These are phyloP conservation scores for Grallaria varia DNA, from an alignment of 2,113 vertebrate genomes.

Conservation along the genomic window DNA sequence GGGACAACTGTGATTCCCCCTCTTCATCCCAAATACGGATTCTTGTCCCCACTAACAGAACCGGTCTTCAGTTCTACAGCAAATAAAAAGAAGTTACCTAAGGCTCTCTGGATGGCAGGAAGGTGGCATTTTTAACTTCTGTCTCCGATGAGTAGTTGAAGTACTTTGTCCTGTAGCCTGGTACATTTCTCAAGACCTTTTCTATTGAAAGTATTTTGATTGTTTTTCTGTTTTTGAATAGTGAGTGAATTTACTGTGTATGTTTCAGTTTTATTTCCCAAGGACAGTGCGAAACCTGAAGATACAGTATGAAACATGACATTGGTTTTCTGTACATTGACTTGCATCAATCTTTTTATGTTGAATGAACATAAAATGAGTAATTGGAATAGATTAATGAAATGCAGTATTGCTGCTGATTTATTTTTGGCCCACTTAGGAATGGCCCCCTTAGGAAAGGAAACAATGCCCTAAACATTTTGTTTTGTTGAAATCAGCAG, in stretches of 20 bases:
- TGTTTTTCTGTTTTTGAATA: neutral
- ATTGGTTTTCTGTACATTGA: neutral
- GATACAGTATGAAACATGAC: neutral
- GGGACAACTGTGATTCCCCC: neutral
- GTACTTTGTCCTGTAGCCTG: neutral
- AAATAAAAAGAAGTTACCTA: neutral
- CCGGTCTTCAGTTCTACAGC: neutral
- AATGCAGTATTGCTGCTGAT: neutral
- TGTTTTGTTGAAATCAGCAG: neutral
- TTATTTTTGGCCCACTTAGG: neutral
- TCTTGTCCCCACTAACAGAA: neutral
- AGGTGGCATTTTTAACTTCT: neutral
- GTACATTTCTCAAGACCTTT: neutral
- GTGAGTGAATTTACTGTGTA: neutral
- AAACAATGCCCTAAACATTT: neutral
- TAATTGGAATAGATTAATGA: neutral
- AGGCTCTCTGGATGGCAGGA: neutral
- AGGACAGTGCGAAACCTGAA: neutral
- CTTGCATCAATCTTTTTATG: neutral
- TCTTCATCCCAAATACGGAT: neutral
- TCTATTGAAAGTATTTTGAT: neutral
- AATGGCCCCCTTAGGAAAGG: neutral
- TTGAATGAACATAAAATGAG: neutral
- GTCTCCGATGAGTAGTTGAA: neutral
- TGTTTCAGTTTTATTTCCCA: neutral